Base-by-base conservation (phyloP, 2,888 invertebrate species). In the Drosophila anceps region DNA sequence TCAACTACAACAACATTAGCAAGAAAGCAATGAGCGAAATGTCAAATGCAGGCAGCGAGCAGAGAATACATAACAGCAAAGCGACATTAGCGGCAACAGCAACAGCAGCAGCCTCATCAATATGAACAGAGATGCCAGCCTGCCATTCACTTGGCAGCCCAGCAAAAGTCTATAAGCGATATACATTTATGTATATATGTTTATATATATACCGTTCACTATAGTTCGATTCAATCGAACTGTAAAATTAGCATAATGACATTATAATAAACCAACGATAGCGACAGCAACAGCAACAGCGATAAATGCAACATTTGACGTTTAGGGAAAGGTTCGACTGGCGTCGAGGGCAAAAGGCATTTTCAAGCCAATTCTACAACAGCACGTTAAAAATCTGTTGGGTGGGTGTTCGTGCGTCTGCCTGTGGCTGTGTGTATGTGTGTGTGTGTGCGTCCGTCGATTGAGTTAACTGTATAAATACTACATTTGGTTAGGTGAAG, bases 21-120 rank as follows among this genome's bases (percentile, higher is more conserved):
- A 87, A 82, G 88, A 89, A 89, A 89, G 90, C 80, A 84, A 89
- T 85, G 88, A 82, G 67, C 80, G 71, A 86, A 86, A 90, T 86
- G 85, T 86, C 85, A 86, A 90, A 85, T 86, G 88, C 90, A 88
- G 73, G 77, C 88, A 79, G 58, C 65, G 41, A 60, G 58, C 57
- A 77, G 77, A 70, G 71, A 72, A 82, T 80, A 84, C 84, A 83
- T 84, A 86, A 83, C 88, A 81, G 57, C 79, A 65, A 74, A 64
- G 75, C 76, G 64, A 85, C 86, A 84, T 84, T 84, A 88, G 83
- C 78, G 68, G 72, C 87, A 86, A 63, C 69, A 66, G 20, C 70
- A 71, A 9, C 69, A 62, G 15, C 57, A 64, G 12, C 60, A 63
- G 43, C 50, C 60, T 53, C 57, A 66, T 62, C 76, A 62, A 72